A percentile compares a stretch with the other conserved stretches of the same genome.
phyloP scores from a whole-genome alignment of 1,140 invertebrate genomes.

The Drosophila lini region DNA sequence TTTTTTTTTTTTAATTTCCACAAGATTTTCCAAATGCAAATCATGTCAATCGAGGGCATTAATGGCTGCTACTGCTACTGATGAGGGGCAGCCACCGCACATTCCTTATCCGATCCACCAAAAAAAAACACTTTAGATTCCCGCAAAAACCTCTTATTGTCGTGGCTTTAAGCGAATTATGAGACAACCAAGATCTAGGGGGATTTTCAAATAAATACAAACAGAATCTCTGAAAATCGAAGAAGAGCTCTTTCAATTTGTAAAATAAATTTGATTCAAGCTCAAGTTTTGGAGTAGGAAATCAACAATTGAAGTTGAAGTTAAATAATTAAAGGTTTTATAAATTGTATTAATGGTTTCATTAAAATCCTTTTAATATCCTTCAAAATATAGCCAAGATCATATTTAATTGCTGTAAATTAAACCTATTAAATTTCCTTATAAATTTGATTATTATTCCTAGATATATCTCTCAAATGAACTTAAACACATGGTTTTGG shows the following conservation, averaged over 20 bases:
- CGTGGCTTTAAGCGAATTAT: conserved; percentile 12
- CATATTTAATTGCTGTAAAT: not conserved
- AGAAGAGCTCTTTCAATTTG: not conserved
- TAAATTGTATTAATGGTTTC: not conserved
- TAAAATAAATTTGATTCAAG: not conserved
- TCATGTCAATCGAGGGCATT: conserved; percentile 36
- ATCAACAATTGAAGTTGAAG: not conserved
- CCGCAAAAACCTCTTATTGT: not conserved
- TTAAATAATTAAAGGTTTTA: not conserved
- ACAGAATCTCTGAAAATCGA: no score
- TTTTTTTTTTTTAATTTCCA: conserved; percentile 59
- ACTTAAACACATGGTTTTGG: not conserved
- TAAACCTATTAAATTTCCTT: not conserved
- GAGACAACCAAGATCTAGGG: not conserved
- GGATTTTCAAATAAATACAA: not conserved
- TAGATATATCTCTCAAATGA: not conserved
- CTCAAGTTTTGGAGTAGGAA: not conserved
- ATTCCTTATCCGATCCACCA: conserved; percentile 28
- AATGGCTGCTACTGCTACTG: not conserved
- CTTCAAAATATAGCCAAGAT: not conserved
- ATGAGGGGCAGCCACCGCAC: conserved; percentile 1
- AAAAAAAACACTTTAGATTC: conserved; percentile 14
- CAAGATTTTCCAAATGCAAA: conserved; percentile 70
- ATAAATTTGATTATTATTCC: not conserved
- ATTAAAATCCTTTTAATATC: not conserved